phyloP scores from a whole-genome alignment of 1,140 invertebrate genomes.

The Drosophila oshimai region DNA sequence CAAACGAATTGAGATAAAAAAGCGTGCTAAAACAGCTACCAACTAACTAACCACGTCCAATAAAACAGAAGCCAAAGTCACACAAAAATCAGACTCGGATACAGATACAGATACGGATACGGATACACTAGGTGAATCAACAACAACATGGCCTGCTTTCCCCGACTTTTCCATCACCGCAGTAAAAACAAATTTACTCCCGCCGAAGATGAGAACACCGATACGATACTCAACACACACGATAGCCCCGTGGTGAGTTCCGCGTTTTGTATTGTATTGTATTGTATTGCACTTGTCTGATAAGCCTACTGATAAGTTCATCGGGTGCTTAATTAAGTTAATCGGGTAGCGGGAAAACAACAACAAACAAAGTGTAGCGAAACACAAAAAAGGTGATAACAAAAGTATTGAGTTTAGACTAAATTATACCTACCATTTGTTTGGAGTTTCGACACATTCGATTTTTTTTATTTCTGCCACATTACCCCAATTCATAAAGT shows the following conservation, averaged over 20 bases:
- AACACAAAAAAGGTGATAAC: slow-evolving; percentile 17
- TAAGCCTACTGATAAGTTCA: slow-evolving; percentile 68
- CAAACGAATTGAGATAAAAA: slow-evolving; percentile 35
- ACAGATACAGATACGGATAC: not conserved
- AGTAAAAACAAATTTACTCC: slow-evolving; percentile 79
- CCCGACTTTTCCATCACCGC: slow-evolving; percentile 67
- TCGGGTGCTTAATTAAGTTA: slow-evolving; percentile 76
- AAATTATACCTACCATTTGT: not conserved
- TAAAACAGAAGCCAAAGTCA: not conserved
- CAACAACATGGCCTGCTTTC: slow-evolving; percentile 75
- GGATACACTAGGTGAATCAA: not conserved
- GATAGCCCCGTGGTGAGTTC: slow-evolving; percentile 78
- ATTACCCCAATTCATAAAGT: too few relatives aligned
- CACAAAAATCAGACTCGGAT: not conserved
- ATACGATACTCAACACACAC: slow-evolving; percentile 72
- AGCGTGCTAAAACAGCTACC: not conserved
- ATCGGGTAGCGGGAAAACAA: slow-evolving; percentile 34
- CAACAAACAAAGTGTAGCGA: slow-evolving; percentile 50
- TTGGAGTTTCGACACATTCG: too few relatives aligned
- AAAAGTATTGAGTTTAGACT: not conserved
- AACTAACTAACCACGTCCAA: slow-evolving; percentile 9
- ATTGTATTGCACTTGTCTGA: slow-evolving; percentile 33
- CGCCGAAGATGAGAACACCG: slow-evolving; percentile 68
- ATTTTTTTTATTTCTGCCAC: too few relatives aligned
- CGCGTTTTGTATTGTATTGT: too few relatives aligned